Base-by-base conservation (phyloP, 2,888 invertebrate genomes). In the Metacarcinus magister region DNA sequence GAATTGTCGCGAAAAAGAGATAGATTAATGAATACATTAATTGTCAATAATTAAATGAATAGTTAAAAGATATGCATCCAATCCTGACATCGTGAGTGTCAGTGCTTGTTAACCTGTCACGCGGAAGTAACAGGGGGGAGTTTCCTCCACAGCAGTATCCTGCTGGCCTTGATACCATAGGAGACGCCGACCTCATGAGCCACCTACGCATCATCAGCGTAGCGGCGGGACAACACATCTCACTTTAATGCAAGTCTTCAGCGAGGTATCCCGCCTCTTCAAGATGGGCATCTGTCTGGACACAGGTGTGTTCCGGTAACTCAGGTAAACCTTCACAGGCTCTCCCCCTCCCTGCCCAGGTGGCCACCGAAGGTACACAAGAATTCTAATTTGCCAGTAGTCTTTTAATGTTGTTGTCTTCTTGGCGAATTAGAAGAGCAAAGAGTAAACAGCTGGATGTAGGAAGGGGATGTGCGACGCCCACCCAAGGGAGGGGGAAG, bases 251-350 rank as follows among this genome's bases (percentile, higher is more conserved):
- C 96, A 94, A 96, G 96, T 96, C 54, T 92, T 96, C 92, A 96
- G 82, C 82, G 96, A 96, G 43, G 94, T 96, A 75, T 60, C 91
- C 48, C 94, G 94, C 94, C 75, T 94, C 94, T 96, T 96, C 96
- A 96, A 92, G 96, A 96, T 96, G 96, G 96, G 96, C 89, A 96
- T 96, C 96, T 96, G 96, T 92, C 94, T 96, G 16, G 96, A 96
- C 43, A 96, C 96, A 96, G 96, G 96, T 96, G 89, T n/a, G 96
- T 95, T 39, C 32, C 13, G 48, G 46, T 23, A 10, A 3, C n/a
- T 39, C 91, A 91, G 91, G 91, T 91, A 46, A 67, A 67, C 16
- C 67, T n/a, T 67, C n/a, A 5, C 82, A 8, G 32, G 82, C 32
- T 8, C 28, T 32, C 7, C 28, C 82, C 32, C 32, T 82, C 32